Conservation (phyloP, 2,888 invertebrate genomes). For the Torymus texanus region DNA sequence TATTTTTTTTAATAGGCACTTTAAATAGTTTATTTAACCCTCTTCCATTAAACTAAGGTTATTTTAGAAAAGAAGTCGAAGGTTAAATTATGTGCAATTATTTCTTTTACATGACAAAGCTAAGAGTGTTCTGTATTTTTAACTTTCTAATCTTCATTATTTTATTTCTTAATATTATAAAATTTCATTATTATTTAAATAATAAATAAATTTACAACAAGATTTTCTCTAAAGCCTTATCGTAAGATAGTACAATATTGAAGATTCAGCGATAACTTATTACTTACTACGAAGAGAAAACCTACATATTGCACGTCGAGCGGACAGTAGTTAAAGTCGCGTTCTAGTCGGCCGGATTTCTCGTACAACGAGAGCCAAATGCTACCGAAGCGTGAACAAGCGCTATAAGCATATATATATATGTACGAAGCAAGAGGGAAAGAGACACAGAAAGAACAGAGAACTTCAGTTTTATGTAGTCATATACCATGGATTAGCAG, state of each 20-base stretch:
- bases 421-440: conserved; percentile 11
- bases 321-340: conserved; percentile 56
- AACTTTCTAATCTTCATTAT: too few relatives aligned
- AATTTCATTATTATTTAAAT: too few relatives aligned
- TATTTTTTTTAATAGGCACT: too few relatives aligned
- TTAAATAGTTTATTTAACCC: too few relatives aligned
- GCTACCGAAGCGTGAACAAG: conserved; percentile 44
- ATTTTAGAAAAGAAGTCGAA: too few relatives aligned
- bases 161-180: too few relatives aligned
- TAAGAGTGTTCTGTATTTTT: too few relatives aligned
- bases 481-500: not conserved
- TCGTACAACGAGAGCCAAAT: conserved; percentile 38
- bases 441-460: not conserved
- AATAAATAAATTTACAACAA: too few relatives aligned
- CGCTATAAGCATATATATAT: conserved; percentile 33
- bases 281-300: not conserved
- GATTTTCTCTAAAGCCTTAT: too few relatives aligned
- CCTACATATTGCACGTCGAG: conserved; percentile 7
- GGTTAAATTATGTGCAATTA: too few relatives aligned
- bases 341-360: conserved; percentile 54
- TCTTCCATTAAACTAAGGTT: too few relatives aligned
- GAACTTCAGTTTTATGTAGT: conserved; percentile 6
- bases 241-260: not conserved
- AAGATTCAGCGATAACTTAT: conserved; percentile 13
- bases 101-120: too few relatives aligned